Evolutionary conservation across 2,113 vertebrate species (phyloP), one percentile per base, ranked within the genome.

Genomic region (Elephas maximus): DNA sequence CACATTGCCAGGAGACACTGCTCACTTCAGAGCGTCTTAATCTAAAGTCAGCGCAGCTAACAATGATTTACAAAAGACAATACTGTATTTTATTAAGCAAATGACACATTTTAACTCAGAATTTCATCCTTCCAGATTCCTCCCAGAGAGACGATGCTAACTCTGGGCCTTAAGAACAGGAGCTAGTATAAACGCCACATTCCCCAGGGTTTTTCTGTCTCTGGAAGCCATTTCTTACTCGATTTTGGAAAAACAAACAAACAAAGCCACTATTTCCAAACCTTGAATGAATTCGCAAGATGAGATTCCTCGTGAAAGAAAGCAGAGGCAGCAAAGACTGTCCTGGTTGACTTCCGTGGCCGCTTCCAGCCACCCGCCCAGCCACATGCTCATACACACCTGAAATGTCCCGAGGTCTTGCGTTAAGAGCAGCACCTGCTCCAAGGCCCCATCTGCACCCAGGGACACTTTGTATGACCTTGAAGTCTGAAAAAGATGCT

Each of bases 31-130:
- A 91, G 89, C 90, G 85, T 60, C 23, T 28, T 69, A 8, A 18
- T 1, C 28, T 18, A 84, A 96, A 90, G 11, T 82, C 86, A 90
- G 63, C 33, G 83, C 0, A 74, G 33, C 51, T 3, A 94, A 74
- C 84, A 94, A 94, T 95, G 62, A 96, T 91, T 94, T 89, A 26
- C 79, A 69, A 14, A 37, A 83, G 81, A 95, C 60, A 33, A 94
- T 2, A 45, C 41, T 11, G 11, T 2, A 45, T 67, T 84, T 96
- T 48, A 87, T 44, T 33, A 79, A 79, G 82, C 60, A 87, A 76
- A 51, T 60, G 24, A 86, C 57, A 63, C 62, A 37, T 26, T 94
- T 85, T 65, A 76, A 82, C 21, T 33, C 48, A 30, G 86, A 97
- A 80, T 18, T n/a, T 67, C 69, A 91, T 60, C 18, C n/a, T 7